phyloP scores from a whole-genome alignment of 2,797 vertebrate genomes.

The Notoglanidium macrostoma region DNA sequence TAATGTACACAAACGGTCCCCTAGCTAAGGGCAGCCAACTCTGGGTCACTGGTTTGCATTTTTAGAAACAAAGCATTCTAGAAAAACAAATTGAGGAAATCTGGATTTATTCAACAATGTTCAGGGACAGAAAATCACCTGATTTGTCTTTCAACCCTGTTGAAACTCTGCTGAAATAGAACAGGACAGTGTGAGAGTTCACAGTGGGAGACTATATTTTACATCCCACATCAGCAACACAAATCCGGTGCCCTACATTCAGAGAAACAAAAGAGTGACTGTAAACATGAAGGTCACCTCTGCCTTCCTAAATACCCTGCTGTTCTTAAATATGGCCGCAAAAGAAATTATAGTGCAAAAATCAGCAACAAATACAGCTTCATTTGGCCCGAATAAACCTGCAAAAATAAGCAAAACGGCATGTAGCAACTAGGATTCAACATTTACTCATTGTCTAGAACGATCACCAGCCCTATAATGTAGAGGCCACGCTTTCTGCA shows the following conservation, averaged over 20 bases:
- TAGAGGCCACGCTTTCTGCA: neutral
- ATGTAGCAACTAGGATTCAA: neutral
- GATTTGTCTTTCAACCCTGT: neutral
- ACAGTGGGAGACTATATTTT: neutral
- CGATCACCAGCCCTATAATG: neutral
- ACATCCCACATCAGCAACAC: neutral
- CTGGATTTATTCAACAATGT: neutral
- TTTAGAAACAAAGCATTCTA: neutral
- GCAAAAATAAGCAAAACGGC: neutral
- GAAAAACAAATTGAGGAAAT: neutral
- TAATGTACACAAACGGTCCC: neutral
- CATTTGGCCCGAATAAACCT: too few relatives aligned
- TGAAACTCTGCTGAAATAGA: neutral
- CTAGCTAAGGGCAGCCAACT: neutral
- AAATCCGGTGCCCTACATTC: neutral
- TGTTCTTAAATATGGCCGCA: neutral
- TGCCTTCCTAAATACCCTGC: neutral
- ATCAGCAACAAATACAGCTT: too few relatives aligned
- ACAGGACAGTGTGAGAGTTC: neutral
- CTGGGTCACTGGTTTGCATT: conserved; percentile 2
- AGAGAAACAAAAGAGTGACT: neutral
- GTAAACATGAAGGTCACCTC: neutral
- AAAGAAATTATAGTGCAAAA: neutral
- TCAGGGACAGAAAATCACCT: neutral
- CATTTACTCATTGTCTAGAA: neutral